phyloP scores from a whole-genome alignment of 2,888 invertebrate species.

The Drosophila aldrichi region DNA sequence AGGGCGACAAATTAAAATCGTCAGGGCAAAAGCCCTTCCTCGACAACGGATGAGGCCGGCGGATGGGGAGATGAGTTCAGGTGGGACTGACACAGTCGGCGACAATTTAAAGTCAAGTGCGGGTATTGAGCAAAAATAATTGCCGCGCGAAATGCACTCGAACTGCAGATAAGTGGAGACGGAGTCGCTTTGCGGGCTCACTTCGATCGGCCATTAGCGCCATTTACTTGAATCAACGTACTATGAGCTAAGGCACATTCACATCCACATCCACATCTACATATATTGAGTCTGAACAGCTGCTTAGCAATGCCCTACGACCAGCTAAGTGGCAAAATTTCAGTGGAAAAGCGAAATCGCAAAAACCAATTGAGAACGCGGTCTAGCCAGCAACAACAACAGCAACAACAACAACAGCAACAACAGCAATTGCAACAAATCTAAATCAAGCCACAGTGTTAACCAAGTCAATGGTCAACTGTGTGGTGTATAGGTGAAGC shows the following conservation, averaged over 20 bases:
- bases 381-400: constrained; percentile 36
- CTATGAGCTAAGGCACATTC: constrained; percentile 11
- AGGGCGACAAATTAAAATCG: constrained; percentile 75
- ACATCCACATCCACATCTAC: constrained; percentile 7
- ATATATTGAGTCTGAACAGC: constrained; percentile 18
- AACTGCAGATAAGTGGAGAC: constrained; percentile 68
- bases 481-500: neutral
- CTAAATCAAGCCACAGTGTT: constrained; percentile 17
- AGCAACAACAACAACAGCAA: constrained; percentile 1
- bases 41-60: neutral
- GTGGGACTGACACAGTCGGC: constrained; percentile 53
- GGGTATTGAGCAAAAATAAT: constrained; percentile 72
- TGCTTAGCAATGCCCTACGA: constrained; percentile 49
- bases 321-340: constrained; percentile 73
- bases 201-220: constrained; percentile 71
- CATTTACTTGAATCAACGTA: constrained; percentile 68
- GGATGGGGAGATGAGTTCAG: constrained; percentile 29
- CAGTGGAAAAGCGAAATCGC: constrained; percentile 68
- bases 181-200: constrained; percentile 16
- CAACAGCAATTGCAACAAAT: constrained; percentile 10
- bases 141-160: constrained; percentile 66
- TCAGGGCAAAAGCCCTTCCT: constrained; percentile 38
- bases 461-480: constrained; percentile 58
- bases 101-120: constrained; percentile 80
- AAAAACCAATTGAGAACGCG: constrained; percentile 50